A percentile compares a stretch with the other conserved stretches of the same genome.
Evolutionary conservation across 2,113 vertebrate species (phyloP).

Genomic region (Guaruba guarouba): DNA sequence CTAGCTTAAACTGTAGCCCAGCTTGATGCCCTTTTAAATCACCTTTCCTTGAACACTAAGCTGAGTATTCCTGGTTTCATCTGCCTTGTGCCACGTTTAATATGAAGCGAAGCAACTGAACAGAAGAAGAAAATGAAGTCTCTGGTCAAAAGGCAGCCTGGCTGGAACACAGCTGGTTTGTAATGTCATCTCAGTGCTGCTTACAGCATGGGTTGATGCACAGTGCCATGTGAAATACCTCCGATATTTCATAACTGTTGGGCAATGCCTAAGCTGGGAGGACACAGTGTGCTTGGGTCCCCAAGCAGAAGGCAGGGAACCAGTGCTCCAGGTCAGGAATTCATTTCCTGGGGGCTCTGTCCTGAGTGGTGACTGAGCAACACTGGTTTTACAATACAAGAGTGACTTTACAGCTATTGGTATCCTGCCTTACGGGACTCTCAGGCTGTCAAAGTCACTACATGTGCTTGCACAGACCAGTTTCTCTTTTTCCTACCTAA

Average conservation of each 20-base stretch:
- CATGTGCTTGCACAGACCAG: background rate
- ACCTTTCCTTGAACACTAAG: background rate
- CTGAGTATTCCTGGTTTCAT: background rate
- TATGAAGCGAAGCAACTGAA: background rate
- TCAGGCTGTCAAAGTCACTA: background rate
- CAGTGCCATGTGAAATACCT: background rate
- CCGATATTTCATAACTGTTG: accelerated
- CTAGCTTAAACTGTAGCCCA: background rate
- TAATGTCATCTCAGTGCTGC: background rate
- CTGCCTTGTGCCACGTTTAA: background rate
- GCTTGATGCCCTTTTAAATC: background rate
- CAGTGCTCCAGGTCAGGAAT: background rate
- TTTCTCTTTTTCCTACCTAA: background rate
- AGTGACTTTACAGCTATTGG: accelerated
- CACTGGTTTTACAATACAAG: too few relatives aligned
- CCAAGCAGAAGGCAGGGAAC: background rate
- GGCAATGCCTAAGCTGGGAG: background rate
- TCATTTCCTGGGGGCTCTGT: background rate
- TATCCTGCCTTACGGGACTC: background rate
- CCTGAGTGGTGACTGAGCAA: too few relatives aligned
- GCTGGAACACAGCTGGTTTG: background rate
- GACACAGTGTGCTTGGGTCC: accelerated
- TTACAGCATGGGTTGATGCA: background rate
- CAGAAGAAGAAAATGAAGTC: background rate
- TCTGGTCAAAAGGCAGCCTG: background rate